Conservation (phyloP, 2,888 invertebrate species). For the Lithophane socia region DNA sequence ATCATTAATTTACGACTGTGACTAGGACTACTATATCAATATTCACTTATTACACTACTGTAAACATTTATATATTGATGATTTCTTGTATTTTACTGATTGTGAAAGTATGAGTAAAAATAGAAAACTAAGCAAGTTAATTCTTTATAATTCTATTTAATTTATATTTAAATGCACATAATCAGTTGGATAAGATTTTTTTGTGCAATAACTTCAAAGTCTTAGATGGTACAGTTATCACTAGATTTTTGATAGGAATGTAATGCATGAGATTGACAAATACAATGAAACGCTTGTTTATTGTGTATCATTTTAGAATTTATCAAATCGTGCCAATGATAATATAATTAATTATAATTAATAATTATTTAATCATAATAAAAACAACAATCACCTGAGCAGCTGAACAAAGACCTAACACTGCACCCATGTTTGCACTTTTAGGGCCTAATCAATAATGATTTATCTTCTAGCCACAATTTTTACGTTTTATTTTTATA, state of each 20-base stretch:
- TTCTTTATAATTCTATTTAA: conserved; percentile 1
- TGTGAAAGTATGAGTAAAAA: not conserved
- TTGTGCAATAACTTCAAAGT: not conserved
- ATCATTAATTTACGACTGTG: not conserved
- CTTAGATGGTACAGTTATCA: not conserved
- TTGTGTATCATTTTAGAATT: not conserved
- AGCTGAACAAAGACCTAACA: conserved; percentile 91
- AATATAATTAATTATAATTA: no score
- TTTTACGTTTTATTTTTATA: conserved; percentile 7
- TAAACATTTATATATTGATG: conserved; percentile 1
- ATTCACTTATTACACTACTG: not conserved
- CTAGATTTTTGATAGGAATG: not conserved
- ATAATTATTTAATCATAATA: conserved; percentile 4
- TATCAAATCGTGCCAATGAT: not conserved
- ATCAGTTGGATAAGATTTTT: not conserved
- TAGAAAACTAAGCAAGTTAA: not conserved
- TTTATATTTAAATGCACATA: not conserved
- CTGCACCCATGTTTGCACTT: conserved; percentile 90
- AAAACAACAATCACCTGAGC: conserved; percentile 88
- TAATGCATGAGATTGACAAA: not conserved
- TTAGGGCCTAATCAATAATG: not conserved
- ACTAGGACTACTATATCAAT: not conserved
- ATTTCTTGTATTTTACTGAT: not conserved
- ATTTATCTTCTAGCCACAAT: conserved; percentile 11
- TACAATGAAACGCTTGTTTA: not conserved